These are phyloP conservation scores for Tetraneura akinire DNA, from an alignment of 1,140 invertebrate species.

Conservation along the genomic window DNA sequence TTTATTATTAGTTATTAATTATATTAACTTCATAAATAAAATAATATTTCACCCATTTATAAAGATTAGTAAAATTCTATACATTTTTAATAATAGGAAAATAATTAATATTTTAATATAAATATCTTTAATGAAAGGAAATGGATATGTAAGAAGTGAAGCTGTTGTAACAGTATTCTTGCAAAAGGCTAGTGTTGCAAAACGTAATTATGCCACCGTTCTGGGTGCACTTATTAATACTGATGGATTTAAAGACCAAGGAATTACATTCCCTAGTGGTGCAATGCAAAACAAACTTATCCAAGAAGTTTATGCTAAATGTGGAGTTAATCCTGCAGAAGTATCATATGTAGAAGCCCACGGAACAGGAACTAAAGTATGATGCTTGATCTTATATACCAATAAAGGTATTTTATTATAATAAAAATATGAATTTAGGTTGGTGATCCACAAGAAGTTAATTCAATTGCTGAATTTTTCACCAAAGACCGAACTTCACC, in stretches of 20 bases:
- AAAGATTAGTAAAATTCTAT: too few species aligned
- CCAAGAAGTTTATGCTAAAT: slow-evolving; percentile 80
- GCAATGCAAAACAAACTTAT: slow-evolving; percentile 84
- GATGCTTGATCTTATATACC: background rate
- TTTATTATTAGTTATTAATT: too few species aligned
- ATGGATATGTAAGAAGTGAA: slow-evolving; percentile 92
- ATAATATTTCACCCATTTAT: too few species aligned
- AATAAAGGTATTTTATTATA: background rate
- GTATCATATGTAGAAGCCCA: slow-evolving; percentile 93
- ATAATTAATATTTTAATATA: too few species aligned
- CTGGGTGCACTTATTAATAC: slow-evolving; percentile 85
- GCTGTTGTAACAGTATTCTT: slow-evolving; percentile 78
- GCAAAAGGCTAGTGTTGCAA: slow-evolving; percentile 75
- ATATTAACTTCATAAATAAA: too few species aligned
- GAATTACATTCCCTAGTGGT: slow-evolving; percentile 90
- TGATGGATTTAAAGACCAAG: slow-evolving; percentile 85
- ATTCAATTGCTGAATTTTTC: slow-evolving; percentile 92
- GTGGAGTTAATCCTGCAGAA: slow-evolving; percentile 75
- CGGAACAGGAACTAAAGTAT: slow-evolving; percentile 89
- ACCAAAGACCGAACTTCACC: slow-evolving; percentile 72
- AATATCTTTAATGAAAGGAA: slow-evolving; percentile 60
- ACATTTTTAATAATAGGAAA: too few species aligned
- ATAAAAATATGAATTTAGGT: slow-evolving; percentile 58
- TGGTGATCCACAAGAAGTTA: slow-evolving; percentile 94
- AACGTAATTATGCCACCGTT: slow-evolving; percentile 82